phyloP scores from a whole-genome alignment of 2,888 invertebrate genomes.

The Griposia aprilina region DNA sequence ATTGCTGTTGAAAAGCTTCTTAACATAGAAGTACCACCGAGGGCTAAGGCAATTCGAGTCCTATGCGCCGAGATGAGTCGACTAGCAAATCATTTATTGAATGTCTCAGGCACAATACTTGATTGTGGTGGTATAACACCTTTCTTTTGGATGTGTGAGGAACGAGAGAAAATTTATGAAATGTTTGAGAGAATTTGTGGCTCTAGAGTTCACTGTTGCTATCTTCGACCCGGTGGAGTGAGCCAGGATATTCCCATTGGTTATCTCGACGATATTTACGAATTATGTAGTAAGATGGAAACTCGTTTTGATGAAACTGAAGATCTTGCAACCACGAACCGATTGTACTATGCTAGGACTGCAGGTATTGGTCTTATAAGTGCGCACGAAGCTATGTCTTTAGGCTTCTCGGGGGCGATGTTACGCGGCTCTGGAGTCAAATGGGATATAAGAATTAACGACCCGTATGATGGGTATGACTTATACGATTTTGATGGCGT shows the following conservation, averaged over 20 bases:
- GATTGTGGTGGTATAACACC: constrained; percentile 97
- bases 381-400: constrained; percentile 94
- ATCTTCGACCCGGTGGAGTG: constrained; percentile 96
- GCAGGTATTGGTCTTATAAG: constrained; percentile 93
- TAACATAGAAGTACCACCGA: constrained; percentile 93
- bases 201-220: constrained; percentile 95
- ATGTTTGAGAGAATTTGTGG: constrained; percentile 96
- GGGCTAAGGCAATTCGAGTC: constrained; percentile 95
- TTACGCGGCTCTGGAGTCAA: constrained; percentile 95
- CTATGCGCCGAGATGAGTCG: constrained; percentile 94
- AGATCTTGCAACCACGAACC: constrained; percentile 94
- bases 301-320: constrained; percentile 96
- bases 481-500: constrained; percentile 96
- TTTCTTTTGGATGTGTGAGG: constrained; percentile 97
- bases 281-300: constrained; percentile 92
- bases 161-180: constrained; percentile 96
- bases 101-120: constrained; percentile 93
- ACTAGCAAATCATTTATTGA: constrained; percentile 95
- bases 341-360: constrained; percentile 92
- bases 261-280: constrained; percentile 94
- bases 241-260: constrained; percentile 91
- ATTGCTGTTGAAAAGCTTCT: constrained; percentile 96
- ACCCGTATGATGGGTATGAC: constrained; percentile 96
- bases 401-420: constrained; percentile 93
- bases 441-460: constrained; percentile 95